A percentile compares a stretch with the other conserved stretches of the same genome.
Conservation (phyloP, 1,140 invertebrate genomes). For the Meloidogyne exigua region DNA sequence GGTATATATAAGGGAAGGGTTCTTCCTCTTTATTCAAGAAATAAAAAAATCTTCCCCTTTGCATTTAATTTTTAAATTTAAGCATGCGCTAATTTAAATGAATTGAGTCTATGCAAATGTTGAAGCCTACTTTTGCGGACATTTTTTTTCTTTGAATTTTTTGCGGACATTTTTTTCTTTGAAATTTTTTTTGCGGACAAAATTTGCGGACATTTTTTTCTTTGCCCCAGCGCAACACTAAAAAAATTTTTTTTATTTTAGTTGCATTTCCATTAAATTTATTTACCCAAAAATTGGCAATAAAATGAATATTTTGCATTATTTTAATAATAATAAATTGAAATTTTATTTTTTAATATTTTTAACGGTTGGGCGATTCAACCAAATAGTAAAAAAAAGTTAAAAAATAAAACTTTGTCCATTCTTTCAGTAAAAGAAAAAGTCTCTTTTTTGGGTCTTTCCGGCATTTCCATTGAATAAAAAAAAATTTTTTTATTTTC, state of each 20-base stretch:
- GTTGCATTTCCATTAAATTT: not conserved
- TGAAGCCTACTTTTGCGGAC: no score
- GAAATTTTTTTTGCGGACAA: no score
- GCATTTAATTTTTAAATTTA: no score
- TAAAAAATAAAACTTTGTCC: not conserved
- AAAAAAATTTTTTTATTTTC: not conserved
- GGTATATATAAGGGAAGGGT: not conserved
- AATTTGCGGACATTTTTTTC: no score
- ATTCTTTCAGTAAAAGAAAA: not conserved
- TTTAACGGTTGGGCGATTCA: constrained; percentile 1
- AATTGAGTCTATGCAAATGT: no score
- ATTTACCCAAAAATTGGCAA: not conserved
- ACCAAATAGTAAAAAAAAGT: not conserved
- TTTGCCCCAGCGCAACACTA: no score
- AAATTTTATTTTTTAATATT: not conserved
- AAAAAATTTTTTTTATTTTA: no score
- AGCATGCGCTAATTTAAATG: no score
- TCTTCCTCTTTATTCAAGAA: not conserved
- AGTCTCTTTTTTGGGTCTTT: not conserved
- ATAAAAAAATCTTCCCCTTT: not conserved
- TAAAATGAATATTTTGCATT: not conserved
- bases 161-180: no score
- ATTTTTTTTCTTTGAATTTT: no score
- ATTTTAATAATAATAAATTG: not conserved
- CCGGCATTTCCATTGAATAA: not conserved